phyloP scores from a whole-genome alignment of 2,113 vertebrate genomes.

The Xenus cinereus region DNA sequence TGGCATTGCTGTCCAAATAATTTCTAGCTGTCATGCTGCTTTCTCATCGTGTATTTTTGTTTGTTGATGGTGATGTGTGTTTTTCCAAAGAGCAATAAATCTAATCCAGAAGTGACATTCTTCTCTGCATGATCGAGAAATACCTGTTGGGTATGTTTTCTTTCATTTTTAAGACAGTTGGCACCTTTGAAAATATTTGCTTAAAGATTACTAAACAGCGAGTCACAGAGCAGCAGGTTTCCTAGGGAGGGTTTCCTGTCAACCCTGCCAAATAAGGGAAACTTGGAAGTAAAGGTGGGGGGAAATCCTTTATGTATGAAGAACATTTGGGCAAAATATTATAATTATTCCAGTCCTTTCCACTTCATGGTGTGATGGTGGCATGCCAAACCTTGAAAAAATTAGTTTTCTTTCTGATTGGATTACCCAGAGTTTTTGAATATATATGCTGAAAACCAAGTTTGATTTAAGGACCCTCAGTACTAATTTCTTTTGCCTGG shows the following conservation, averaged over 20 bases:
- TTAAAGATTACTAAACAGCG: background rate
- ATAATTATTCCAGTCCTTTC: background rate
- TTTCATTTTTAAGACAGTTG: background rate
- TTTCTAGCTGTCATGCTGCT: background rate
- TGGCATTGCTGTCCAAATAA: background rate
- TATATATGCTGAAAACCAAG: background rate
- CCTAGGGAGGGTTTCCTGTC: background rate
- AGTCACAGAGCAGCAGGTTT: background rate
- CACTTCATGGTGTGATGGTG: background rate
- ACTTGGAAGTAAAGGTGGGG: fast-evolving
- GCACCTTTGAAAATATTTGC: background rate
- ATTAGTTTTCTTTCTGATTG: background rate
- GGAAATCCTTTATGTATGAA: background rate
- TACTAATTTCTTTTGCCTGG: background rate
- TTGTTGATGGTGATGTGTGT: background rate
- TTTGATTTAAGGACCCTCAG: background rate
- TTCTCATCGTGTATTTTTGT: background rate
- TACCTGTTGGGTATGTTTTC: background rate
- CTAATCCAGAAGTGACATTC: background rate
- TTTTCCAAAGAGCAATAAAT: background rate
- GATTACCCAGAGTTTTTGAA: background rate
- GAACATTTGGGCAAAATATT: background rate
- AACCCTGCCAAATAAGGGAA: background rate
- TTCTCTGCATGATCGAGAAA: background rate
- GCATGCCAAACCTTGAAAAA: background rate